Base-by-base conservation (phyloP, 2,797 vertebrate genomes). In the Otolemur crassicaudatus region DNA sequence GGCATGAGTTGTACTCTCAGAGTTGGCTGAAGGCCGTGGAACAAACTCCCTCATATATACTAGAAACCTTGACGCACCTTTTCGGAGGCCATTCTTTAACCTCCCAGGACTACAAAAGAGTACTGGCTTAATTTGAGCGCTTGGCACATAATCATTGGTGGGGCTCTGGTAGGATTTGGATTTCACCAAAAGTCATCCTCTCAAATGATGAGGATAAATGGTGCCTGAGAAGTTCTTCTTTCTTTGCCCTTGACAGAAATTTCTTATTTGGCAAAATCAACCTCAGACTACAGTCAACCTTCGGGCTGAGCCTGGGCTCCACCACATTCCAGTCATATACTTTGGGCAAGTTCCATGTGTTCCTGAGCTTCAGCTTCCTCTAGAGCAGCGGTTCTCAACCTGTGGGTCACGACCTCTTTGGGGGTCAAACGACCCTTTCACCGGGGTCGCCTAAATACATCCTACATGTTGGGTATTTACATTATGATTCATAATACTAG, bases 131-230 rank as follows among this genome's bases (percentile, higher is more conserved):
- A 85, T 90, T 67, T 96, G 60, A 88, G 67, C 4, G 58, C 22
- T 80, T 75, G 49, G 29, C 25, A 87, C 76, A 77, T 72, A 90
- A 87, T 76, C 56, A 73, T 23, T 46, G 85, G 27, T 43, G 37
- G 19, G 25, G 27, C 58, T 91, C 56, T 86, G 63, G 67, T 3
- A 90, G 27, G 63, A 88, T 90, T 79, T 94, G 1, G 73, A 63
- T 91, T 87, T 93, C 77, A 87, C 29, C 23, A 67, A 95, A 91
- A 67, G 87, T 17, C 70, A 75, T 89, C 22, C 86, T 19, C 70
- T 94, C 37, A 88, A 87, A 73, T 73, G 34, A 63, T 40, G 37
- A 88, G 29, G 53, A 75, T 75, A 94, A 94, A 60, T 34, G 58
- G 60, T 85, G 53, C 29, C 80, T 97, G 67, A 85, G 84, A 94